Base-by-base conservation (phyloP, 2,113 vertebrate species). In the Indicator maculatus region DNA sequence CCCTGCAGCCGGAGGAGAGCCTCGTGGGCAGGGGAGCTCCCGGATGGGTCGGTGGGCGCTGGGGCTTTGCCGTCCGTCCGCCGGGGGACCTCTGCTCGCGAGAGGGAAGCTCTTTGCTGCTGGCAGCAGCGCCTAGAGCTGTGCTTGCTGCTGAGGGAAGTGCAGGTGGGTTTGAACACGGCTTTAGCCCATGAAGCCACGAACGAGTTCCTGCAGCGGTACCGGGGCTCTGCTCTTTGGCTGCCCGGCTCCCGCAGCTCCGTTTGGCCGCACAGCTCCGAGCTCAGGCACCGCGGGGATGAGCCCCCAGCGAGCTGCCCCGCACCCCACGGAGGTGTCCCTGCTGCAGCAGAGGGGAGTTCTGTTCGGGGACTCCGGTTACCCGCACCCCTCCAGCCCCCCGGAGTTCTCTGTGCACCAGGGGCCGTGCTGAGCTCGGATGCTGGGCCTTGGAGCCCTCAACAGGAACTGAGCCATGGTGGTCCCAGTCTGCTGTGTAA, bases 381-480 rank as follows among this genome's bases (percentile, higher is more conserved):
- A 4, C 19, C 38, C 36, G 2, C 39, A 2, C 11, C 0, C 1
- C 53, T 33, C 4, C 12, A 9, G 0, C 26, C 31, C 16, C 53
- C 28, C 0, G 4, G 6, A 64, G n/a, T 8, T 39, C 67, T 47
- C 21, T 6, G 30, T 26, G 28, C 0, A 2, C 31, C 7, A 10
- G 52, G 63, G 8, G 5, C 2, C 0, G 0, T 70, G 33, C 28
- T 2, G 5, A n/a, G 78, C 55, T 26, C 27, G 12, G 0, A 0
- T 11, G 9, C 30, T 23, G 19, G 38, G 15, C 44, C 26, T 45
- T 39, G 36, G 4, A 2, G 28, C 41, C 1, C 18, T 17, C n/a
- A 11, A 39, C 26, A 44, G 76, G 38, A 64, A 2, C 36, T 1
- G 26, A 16, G 8, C 0, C 4, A 3, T 2, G 27, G 2, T 11